Evolutionary conservation across 2,888 invertebrate genomes (phyloP), one percentile per base, ranked within the genome.

Genomic region (Ophion slaviceki): DNA sequence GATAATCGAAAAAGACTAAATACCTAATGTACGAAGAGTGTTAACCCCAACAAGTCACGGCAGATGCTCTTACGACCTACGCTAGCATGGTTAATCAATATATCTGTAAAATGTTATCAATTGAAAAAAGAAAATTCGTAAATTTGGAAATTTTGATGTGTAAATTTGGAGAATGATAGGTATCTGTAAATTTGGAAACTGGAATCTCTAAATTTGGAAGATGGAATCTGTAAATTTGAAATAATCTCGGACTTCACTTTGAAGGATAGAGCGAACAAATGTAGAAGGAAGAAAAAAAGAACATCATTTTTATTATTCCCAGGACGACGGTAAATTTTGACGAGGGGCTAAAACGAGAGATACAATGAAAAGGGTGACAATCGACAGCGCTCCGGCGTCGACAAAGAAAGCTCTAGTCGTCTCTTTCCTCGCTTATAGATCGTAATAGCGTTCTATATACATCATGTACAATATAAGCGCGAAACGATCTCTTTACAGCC

Each of bases 401-500:
- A 78, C 59, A 70, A 78, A 78, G 40, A 68, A 78, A 78, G 59
- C 61, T 28, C 36, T 67, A 67, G 67, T 53, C 53, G 20, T 53
- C 66, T 53, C 36, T 40, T 77, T 45, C n/a, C 68, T 59, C 59
- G 28, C 67, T 68, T 70, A 59, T 61, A 78, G 77, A 45, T 68
- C 68, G 78, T 68, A 68, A 68, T 59, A 17, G 59, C 36, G 59
- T 53, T 4, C 68, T 59, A 68, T 68, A 78, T 78, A 78, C 53
- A 66, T 28, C 45, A 28, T 47, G 32, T 40, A 67, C 59, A 62
- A 45, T 78, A 78, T 68, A 59, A 77, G 57, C 67, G 57, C 11
- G 67, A 17, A 78, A 78, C 68, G 78, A 78, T 68, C 66, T 82
- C 64, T 82, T 77, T 72, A 82, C 61, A 71, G 66, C 66, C 59